Percentiles rank a stretch among this genome's conserved stretches.
Evolutionary conservation across 2,797 vertebrate species (phyloP).

Genomic region (Oceanodroma leucorhoa): DNA sequence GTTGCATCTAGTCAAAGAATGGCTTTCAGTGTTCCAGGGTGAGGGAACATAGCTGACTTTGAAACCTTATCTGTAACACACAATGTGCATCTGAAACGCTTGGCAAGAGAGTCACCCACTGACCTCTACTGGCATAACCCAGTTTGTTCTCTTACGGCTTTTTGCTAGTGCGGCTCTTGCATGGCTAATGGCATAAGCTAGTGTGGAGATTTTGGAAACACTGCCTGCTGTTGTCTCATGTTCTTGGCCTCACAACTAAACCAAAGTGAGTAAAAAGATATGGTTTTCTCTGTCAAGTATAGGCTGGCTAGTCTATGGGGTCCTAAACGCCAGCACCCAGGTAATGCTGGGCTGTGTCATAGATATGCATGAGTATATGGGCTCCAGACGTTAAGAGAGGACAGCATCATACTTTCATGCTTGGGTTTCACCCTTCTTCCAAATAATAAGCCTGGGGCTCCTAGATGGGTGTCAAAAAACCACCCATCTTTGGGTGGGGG

Average conservation of each 20-base stretch:
- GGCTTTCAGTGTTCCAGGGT: not conserved
- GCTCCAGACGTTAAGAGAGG: not conserved
- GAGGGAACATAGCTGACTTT: not conserved
- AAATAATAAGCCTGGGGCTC: not conserved
- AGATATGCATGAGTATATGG: rapidly evolving
- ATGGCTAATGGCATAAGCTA: not conserved
- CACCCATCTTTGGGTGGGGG: not conserved
- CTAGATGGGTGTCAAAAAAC: not conserved
- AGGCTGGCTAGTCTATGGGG: not conserved
- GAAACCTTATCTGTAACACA: not conserved
- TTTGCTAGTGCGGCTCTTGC: not conserved
- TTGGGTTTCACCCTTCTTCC: not conserved
- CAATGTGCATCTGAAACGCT: not conserved
- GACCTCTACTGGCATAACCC: constrained; percentile 47
- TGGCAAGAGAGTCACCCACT: constrained; percentile 19
- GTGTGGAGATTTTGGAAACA: not conserved
- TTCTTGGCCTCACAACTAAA: not conserved
- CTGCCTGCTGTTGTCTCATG: not conserved
- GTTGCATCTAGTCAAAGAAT: not conserved
- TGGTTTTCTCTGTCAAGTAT: not conserved
- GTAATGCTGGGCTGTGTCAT: not conserved
- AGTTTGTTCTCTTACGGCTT: not conserved
- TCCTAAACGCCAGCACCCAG: not conserved
- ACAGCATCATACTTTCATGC: not conserved
- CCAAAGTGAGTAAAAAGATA: not conserved